Percentiles rank a stretch among this genome's conserved stretches.
Conservation (phyloP, 2,113 vertebrate genomes). For the Girardinichthys multiradiatus region DNA sequence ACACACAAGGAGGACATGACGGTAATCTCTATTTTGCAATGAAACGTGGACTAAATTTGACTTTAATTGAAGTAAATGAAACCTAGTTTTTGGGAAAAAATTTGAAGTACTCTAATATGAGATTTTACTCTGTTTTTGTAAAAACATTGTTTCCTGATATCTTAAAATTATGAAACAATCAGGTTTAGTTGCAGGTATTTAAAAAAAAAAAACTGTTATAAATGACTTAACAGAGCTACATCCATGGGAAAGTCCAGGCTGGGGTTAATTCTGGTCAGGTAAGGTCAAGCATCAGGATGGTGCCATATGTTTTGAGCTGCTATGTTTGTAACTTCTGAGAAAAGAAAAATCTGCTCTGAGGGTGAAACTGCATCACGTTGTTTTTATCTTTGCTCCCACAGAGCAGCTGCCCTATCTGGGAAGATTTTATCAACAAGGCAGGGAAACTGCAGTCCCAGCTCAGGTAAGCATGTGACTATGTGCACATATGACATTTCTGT, state of each 20-base stretch:
- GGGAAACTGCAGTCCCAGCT: conserved; percentile 85
- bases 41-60: background rate
- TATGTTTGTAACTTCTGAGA: conserved; percentile 41
- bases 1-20: conserved; percentile 10
- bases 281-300: conserved; percentile 26
- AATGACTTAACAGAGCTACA: conserved; percentile 1
- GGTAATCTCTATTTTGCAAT: conserved; percentile 5
- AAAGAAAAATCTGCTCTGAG: conserved; percentile 37
- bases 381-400: conserved; percentile 54
- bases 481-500: conserved; percentile 7
- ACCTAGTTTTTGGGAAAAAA: background rate
- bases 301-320: conserved; percentile 28
- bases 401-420: conserved; percentile 86
- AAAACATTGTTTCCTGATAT: background rate
- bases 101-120: background rate
- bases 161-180: background rate
- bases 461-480: conserved; percentile 71
- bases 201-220: background rate
- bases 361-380: conserved; percentile 15
- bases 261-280: conserved; percentile 24
- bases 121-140: background rate
- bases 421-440: conserved; percentile 86
- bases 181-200: background rate
- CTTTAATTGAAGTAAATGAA: background rate
- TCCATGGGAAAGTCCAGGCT: background rate